These are phyloP conservation scores for Tachyglossus aculeatus DNA, from an alignment of 2,797 vertebrate genomes.

Conservation along the genomic window DNA sequence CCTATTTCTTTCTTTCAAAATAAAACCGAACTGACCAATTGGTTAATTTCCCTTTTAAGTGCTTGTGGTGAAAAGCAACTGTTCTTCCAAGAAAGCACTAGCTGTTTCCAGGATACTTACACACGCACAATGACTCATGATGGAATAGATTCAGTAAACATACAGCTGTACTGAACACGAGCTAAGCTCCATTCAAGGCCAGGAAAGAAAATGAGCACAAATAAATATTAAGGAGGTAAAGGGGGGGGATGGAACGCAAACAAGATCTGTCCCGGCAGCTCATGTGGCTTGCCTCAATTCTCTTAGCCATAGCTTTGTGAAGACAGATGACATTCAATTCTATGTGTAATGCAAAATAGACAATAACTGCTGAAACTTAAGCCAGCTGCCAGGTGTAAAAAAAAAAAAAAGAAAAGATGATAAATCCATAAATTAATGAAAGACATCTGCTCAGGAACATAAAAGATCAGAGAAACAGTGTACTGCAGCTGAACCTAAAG, in stretches of 20 bases:
- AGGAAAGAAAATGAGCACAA: slow-evolving; percentile 88
- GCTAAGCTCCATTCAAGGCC: slow-evolving; percentile 87
- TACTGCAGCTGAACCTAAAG: slow-evolving; percentile 80
- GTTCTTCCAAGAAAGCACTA: slow-evolving; percentile 86
- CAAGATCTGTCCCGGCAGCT: slow-evolving; percentile 79
- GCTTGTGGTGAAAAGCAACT: slow-evolving; percentile 82
- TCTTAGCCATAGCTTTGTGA: slow-evolving; percentile 83
- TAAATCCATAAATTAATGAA: slow-evolving; percentile 97
- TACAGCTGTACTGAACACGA: slow-evolving; percentile 85
- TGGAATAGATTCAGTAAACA: slow-evolving; percentile 88
- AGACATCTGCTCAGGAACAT: slow-evolving; percentile 91
- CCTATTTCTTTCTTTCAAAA: slow-evolving; percentile 73
- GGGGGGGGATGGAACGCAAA: slow-evolving; percentile 75
- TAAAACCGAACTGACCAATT: slow-evolving; percentile 79
- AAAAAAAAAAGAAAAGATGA: slow-evolving; percentile 83
- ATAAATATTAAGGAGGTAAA: slow-evolving; percentile 89
- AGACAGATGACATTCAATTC: slow-evolving; percentile 89
- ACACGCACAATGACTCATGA: slow-evolving; percentile 87
- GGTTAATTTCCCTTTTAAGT: slow-evolving; percentile 84
- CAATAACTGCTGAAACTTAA: slow-evolving; percentile 95
- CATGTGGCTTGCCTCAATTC: slow-evolving; percentile 77
- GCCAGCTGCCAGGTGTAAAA: slow-evolving; percentile 94
- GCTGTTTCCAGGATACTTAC: slow-evolving; percentile 89
- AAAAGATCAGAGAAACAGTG: slow-evolving; percentile 90
- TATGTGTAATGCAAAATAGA: slow-evolving; percentile 87